Base-by-base conservation (phyloP, 2,888 invertebrate species). In the Eupeodes latifasciatus region DNA sequence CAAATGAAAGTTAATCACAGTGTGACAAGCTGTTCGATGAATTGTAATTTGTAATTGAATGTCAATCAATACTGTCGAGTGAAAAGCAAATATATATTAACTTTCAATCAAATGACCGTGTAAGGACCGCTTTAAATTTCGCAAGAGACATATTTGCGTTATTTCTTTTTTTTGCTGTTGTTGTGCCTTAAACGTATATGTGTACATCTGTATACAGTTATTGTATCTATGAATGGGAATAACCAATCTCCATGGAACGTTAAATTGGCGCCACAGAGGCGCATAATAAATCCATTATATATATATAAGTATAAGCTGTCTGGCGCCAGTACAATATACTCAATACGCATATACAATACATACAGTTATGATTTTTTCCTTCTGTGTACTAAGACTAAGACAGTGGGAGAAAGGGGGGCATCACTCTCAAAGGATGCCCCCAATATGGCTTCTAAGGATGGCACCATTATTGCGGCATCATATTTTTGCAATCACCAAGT, bases 221-320 rank as follows among this genome's bases (percentile, higher is more conserved):
- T 12, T 6, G 74, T 76, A 84, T 87, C 74, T 81, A 81, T 69
- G 78, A 64, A 81, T 80, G 66, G 14, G 40, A 55, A 71, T 40
- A 51, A 57, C 61, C 76, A 69, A 81, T 57, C 80, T 51, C 55
- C 10, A 78, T 62, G 62, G 67, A 74, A 81, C 74, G 62, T 77
- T 85, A 88, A 85, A 81, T 88, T 85, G 88, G 88, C 88, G 88
- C 88, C 88, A 88, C 81, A 85, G 85, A 75, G 88, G 85, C 88
- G 88, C 88, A 88, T 85, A 88, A 88, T 88, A 88, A 85, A 85
- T 85, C 85, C 72, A 81, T 88, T 87, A 75, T 88, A 75, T 59
- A 47, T 47, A 12, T 40, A 77, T 77, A 71, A 36, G 80, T 76
- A 77, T 84, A 74, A 57, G 62, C 74, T 88, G 88, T 88, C 88